phyloP scores from a whole-genome alignment of 2,888 invertebrate genomes.

The Notodonta dromedarius region DNA sequence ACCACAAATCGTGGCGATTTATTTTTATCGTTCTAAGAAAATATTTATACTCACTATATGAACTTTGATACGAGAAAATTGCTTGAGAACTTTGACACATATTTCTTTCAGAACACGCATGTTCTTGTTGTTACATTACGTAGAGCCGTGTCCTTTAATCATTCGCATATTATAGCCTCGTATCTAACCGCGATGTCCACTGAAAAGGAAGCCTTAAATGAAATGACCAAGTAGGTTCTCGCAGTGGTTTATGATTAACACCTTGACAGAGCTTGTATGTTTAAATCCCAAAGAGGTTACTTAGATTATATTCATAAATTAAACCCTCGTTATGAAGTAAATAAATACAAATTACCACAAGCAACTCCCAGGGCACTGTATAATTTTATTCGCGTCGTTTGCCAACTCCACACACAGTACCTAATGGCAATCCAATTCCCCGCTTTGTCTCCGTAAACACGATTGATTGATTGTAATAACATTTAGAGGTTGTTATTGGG shows the following conservation, averaged over 20 bases:
- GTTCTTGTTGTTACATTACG: neutral
- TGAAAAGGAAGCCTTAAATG: neutral
- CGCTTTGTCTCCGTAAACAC: slow-evolving; percentile 26
- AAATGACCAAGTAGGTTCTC: neutral
- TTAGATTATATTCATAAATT: neutral
- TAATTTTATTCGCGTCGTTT: slow-evolving; percentile 31
- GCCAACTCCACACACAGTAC: slow-evolving; percentile 16
- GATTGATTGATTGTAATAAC: slow-evolving; percentile 22
- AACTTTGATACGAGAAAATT: no score
- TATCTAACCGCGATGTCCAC: neutral
- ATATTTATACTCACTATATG: neutral
- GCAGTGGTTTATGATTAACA: neutral
- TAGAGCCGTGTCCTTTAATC: neutral
- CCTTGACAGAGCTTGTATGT: neutral
- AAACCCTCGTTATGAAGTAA: neutral
- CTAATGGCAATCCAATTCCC: slow-evolving; percentile 32
- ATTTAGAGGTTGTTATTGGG: neutral
- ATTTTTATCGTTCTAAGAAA: neutral
- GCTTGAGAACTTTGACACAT: no score
- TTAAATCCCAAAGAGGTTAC: neutral
- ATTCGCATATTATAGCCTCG: neutral
- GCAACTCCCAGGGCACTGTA: slow-evolving; percentile 23
- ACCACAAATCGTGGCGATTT: neutral
- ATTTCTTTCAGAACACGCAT: no score
- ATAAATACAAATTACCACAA: neutral